phyloP scores from a whole-genome alignment of 2,797 vertebrate species.

The Enteromius radiatus region DNA sequence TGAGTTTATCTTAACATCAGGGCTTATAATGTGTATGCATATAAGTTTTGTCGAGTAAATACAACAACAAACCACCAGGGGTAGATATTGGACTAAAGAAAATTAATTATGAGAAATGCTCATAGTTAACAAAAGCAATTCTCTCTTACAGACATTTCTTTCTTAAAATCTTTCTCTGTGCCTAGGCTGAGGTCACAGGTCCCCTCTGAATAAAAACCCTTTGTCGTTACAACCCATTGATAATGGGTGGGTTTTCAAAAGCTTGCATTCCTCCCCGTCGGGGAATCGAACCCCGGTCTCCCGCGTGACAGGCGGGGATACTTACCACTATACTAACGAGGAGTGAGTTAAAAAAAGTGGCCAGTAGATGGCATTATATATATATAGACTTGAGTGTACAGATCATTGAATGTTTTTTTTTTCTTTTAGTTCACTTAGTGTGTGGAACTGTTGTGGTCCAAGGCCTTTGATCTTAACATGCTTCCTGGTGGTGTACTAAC shows the following conservation, averaged over 20 bases:
- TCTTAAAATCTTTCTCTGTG: conserved; percentile 7
- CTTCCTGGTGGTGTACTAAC: conserved; percentile 76
- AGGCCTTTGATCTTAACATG: conserved; percentile 81
- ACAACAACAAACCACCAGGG: not conserved
- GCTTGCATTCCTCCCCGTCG: not conserved
- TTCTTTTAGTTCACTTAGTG: conserved; percentile 77
- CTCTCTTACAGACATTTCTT: conserved; percentile 52
- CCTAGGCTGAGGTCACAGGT: conserved; percentile 14
- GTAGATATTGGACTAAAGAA: not conserved
- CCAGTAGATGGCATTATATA: not conserved
- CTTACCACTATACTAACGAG: conserved; percentile 33
- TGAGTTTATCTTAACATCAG: not conserved
- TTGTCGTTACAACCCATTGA: not conserved
- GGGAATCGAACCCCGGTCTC: conserved; percentile 31
- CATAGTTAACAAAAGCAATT: conserved; percentile 80
- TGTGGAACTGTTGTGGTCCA: conserved; percentile 73
- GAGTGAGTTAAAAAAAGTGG: rapidly evolving
- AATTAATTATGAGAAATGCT: no score
- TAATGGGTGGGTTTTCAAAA: not conserved
- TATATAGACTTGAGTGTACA: not conserved
- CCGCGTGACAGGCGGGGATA: conserved; percentile 22
- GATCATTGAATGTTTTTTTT: not conserved
- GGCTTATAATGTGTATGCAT: not conserved
- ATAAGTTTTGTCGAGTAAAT: not conserved
- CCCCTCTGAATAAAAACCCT: conserved; percentile 26